Percentiles rank a stretch among this genome's conserved stretches.
Conservation (phyloP, 2,797 vertebrate species). For the Dendrocincla tyrannina region DNA sequence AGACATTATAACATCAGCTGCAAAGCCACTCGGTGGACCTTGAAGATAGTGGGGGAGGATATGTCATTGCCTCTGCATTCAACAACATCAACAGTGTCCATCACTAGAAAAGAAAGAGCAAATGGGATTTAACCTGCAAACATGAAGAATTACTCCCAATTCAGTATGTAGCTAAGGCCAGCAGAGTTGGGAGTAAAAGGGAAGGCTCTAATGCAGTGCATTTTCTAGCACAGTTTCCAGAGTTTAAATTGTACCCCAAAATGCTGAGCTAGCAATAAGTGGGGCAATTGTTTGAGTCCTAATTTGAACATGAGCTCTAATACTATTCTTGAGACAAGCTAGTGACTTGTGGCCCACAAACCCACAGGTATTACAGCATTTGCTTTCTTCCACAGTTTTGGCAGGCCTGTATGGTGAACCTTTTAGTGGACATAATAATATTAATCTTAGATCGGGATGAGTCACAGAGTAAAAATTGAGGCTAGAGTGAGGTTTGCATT, state of each 20-base stretch:
- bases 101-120: background rate
- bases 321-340: background rate
- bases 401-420: background rate
- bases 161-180: background rate
- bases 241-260: background rate
- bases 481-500: background rate
- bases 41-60: background rate
- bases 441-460: background rate
- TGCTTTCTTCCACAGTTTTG: background rate
- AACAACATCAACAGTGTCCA: background rate
- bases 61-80: background rate
- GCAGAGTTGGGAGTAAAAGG: background rate
- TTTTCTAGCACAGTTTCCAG: background rate
- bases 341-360: fast-evolving
- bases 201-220: background rate
- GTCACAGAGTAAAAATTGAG: background rate
- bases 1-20: background rate
- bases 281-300: background rate
- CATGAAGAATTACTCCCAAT: background rate
- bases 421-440: background rate
- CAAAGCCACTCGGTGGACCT: background rate
- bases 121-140: background rate
- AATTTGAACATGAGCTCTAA: background rate
- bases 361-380: fast-evolving
- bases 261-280: background rate